Conservation (phyloP, 2,113 vertebrate genomes). For the Oreochromis niloticus region DNA sequence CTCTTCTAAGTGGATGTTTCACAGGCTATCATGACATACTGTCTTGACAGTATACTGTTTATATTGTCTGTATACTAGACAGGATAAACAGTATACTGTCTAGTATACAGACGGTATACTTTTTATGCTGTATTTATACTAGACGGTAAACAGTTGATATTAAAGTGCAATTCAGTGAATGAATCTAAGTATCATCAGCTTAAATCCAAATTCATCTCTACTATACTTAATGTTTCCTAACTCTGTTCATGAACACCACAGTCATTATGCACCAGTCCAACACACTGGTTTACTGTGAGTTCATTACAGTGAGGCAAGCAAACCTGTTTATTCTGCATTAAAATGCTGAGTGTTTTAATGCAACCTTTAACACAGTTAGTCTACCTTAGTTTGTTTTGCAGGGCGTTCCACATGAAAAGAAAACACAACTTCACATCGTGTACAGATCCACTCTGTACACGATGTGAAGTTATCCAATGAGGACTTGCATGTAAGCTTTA, state of each 20-base stretch:
- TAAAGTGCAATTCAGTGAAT: background rate
- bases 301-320: background rate
- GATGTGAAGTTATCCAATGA: background rate
- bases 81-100: background rate
- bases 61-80: background rate
- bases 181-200: background rate
- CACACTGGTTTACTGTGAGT: background rate
- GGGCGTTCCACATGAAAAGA: background rate
- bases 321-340: background rate
- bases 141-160: background rate
- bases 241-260: background rate
- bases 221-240: no score
- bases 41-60: background rate
- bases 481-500: background rate
- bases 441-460: background rate
- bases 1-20: background rate
- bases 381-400: background rate
- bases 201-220: background rate
- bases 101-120: background rate
- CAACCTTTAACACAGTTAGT: background rate
- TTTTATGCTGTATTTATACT: background rate
- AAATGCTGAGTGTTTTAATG: background rate
- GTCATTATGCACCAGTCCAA: background rate
- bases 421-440: background rate
- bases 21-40: background rate